Evolutionary conservation across 2,888 invertebrate species (phyloP).

Genomic region (Agriotes lineatus): DNA sequence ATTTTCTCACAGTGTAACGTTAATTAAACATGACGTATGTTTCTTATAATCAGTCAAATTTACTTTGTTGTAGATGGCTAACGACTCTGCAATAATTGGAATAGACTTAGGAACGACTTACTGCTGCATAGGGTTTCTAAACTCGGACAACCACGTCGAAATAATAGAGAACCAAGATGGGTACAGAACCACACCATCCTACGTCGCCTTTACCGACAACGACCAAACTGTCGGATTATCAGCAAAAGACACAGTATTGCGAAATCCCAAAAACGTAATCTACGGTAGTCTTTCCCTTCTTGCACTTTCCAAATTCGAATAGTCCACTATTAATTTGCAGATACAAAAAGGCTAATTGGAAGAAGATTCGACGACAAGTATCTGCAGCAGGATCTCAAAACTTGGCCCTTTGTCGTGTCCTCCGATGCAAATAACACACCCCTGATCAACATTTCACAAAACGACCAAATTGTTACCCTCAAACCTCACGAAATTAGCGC

Average conservation of each 20-base stretch:
- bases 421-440: slow-evolving; percentile 41
- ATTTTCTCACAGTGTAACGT: too few species aligned
- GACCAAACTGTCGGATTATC: slow-evolving; percentile 35
- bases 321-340: slow-evolving; percentile 35
- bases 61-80: slow-evolving; percentile 24
- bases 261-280: slow-evolving; percentile 35
- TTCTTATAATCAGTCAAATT: too few species aligned
- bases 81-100: slow-evolving; percentile 26
- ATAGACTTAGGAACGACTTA: slow-evolving; percentile 46
- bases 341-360: slow-evolving; percentile 52
- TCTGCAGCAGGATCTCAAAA: slow-evolving; percentile 45
- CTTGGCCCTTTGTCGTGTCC: slow-evolving; percentile 45
- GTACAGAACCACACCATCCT: slow-evolving; percentile 41
- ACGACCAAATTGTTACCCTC: slow-evolving; percentile 26
- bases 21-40: too few species aligned
- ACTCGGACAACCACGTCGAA: neutral
- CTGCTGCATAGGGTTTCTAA: slow-evolving; percentile 36
- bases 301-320: neutral
- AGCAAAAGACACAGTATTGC: slow-evolving; percentile 34
- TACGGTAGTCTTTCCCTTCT: too few species aligned
- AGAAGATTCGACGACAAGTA: slow-evolving; percentile 47
- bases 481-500: slow-evolving; percentile 46
- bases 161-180: slow-evolving; percentile 39
- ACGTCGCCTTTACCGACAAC: slow-evolving; percentile 35
- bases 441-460: slow-evolving; percentile 29